Evolutionary conservation across 2,888 invertebrate genomes (phyloP).

Genomic region (Gryllus longicercus): DNA sequence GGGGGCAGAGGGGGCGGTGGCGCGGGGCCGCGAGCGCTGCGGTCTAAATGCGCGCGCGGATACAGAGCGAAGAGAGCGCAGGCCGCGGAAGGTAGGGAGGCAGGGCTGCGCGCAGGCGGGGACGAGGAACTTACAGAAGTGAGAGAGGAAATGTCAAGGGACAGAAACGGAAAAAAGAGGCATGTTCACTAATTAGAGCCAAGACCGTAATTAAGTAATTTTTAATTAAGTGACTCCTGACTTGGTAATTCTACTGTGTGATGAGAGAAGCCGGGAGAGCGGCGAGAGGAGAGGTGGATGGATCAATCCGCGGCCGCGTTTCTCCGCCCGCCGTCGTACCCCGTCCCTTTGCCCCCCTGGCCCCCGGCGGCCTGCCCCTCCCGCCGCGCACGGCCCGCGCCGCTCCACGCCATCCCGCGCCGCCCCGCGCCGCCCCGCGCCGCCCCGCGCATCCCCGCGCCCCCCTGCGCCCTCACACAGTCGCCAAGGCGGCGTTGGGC

Average conservation of each 20-base stretch:
- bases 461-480: not conserved
- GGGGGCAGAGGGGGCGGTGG: conserved; percentile 36
- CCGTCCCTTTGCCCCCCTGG: conserved; percentile 26
- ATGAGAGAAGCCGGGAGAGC: conserved; percentile 5
- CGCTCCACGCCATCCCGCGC: not conserved
- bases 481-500: not conserved
- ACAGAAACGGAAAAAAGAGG: conserved; percentile 34
- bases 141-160: conserved; percentile 29
- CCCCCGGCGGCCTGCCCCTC: not conserved
- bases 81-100: conserved; percentile 31
- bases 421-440: not conserved
- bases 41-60: conserved; percentile 40
- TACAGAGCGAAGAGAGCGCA: conserved; percentile 38
- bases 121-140: conserved; percentile 21
- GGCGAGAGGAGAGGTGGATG: conserved; percentile 27
- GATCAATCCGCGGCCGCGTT: conserved; percentile 19
- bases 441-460: not conserved
- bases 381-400: conserved; percentile 28
- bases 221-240: conserved; percentile 57
- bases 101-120: conserved; percentile 41
- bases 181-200: conserved; percentile 56
- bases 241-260: conserved; percentile 33
- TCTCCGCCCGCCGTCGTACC: conserved; percentile 22
- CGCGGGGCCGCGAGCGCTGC: conserved; percentile 11
- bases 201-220: conserved; percentile 65